Conservation (phyloP, 1,140 invertebrate genomes). For the Eulimnadia texana region DNA sequence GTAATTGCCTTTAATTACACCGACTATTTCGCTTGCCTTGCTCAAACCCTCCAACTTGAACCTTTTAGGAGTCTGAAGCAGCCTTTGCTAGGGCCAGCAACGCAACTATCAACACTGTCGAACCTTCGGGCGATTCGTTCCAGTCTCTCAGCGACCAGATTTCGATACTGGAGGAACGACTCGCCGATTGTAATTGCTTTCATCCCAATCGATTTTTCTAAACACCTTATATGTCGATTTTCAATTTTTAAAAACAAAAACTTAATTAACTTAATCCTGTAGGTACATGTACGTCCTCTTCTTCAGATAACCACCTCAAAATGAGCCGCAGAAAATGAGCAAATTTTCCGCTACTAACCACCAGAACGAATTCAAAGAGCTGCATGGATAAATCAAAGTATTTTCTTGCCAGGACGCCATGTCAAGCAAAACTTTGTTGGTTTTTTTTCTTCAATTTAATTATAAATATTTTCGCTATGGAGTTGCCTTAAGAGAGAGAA, state of each 20-base stretch:
- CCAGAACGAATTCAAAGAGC: not conserved
- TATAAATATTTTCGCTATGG: too few relatives aligned
- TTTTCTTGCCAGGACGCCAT: not conserved
- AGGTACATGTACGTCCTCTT: too few relatives aligned
- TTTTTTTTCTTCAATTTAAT: too few relatives aligned
- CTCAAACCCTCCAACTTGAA: too few relatives aligned
- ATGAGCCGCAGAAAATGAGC: not conserved
- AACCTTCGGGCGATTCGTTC: not conserved
- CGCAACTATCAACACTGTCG: not conserved
- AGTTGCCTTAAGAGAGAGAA: too few relatives aligned
- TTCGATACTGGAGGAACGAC: slow-evolving; percentile 12
- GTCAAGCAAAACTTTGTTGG: too few relatives aligned
- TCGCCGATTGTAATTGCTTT: slow-evolving; percentile 15
- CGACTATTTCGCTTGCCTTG: too few relatives aligned
- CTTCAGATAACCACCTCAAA: not conserved
- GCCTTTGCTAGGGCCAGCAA: not conserved
- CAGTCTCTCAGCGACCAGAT: slow-evolving; percentile 13
- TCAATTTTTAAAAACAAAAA: not conserved
- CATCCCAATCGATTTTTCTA: too few relatives aligned
- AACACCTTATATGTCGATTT: too few relatives aligned
- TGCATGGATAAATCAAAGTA: not conserved
- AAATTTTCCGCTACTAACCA: not conserved
- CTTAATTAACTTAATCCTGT: too few relatives aligned
- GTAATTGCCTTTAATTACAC: too few relatives aligned
- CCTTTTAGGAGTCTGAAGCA: not conserved